Conservation (phyloP, 2,113 vertebrate species). For the Sylvilagus bachmani region DNA sequence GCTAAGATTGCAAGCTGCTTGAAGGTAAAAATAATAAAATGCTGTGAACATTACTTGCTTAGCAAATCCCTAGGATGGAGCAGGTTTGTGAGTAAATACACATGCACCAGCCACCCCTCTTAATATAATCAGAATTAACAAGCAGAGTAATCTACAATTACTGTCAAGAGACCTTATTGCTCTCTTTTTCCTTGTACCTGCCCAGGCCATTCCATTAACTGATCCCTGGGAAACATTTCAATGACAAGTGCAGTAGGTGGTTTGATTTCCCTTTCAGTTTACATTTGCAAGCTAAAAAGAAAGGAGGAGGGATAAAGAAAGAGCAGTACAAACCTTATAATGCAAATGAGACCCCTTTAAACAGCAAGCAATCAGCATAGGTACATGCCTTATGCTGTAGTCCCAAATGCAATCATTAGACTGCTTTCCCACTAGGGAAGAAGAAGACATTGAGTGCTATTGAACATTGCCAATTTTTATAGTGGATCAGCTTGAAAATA, state of each 20-base stretch:
- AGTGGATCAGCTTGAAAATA: slow-evolving; percentile 90
- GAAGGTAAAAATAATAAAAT: slow-evolving; percentile 55
- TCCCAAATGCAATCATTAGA: slow-evolving; percentile 84
- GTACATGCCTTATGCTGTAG: slow-evolving; percentile 83
- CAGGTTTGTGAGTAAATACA: slow-evolving; percentile 12
- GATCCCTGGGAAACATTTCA: slow-evolving; percentile 68
- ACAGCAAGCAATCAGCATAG: slow-evolving; percentile 84
- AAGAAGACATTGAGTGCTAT: slow-evolving; percentile 85
- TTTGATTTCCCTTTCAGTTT: slow-evolving; percentile 79
- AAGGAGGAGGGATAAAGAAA: slow-evolving; percentile 82
- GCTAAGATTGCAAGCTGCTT: not conserved
- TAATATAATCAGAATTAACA: slow-evolving; percentile 65
- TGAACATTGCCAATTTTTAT: slow-evolving; percentile 90
- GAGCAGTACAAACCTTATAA: slow-evolving; percentile 85
- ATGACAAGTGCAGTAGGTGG: slow-evolving; percentile 66
- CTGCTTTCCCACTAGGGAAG: slow-evolving; percentile 81
- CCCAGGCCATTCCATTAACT: slow-evolving; percentile 62
- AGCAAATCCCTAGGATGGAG: slow-evolving; percentile 39
- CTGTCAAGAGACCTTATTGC: slow-evolving; percentile 66
- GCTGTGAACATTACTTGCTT: not conserved
- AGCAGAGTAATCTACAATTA: slow-evolving; percentile 47
- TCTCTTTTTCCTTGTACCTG: slow-evolving; percentile 48
- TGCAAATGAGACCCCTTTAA: slow-evolving; percentile 86
- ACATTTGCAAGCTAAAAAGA: slow-evolving; percentile 82
- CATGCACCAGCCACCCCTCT: slow-evolving; percentile 43